Conservation (phyloP, 1,140 invertebrate genomes). For the Centruroides sculpturatus region DNA sequence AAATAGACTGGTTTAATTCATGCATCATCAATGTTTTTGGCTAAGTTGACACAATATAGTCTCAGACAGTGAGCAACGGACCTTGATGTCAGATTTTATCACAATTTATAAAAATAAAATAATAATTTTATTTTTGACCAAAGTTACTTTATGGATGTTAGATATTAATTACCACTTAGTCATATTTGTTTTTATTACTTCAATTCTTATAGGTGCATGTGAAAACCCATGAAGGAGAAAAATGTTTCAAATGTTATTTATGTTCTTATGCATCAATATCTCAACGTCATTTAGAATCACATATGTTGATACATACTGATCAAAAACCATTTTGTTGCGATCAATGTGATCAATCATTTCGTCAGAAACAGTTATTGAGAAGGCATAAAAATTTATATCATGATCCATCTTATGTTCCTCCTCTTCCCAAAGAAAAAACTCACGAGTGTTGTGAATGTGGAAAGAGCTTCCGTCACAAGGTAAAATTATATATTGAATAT, state of each 20-base stretch:
- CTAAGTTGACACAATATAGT: too few species aligned
- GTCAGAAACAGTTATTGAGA: conserved; percentile 81
- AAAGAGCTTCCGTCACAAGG: conserved; percentile 77
- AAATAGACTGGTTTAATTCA: too few species aligned
- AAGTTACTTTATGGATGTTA: too few species aligned
- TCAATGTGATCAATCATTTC: conserved; percentile 40
- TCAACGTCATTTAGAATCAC: conserved; percentile 78
- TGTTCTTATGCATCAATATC: conserved; percentile 91
- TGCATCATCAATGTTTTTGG: too few species aligned
- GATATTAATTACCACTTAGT: too few species aligned
- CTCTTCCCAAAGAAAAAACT: conserved; percentile 71
- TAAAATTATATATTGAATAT: not conserved
- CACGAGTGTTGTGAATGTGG: conserved; percentile 81
- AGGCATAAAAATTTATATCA: conserved; percentile 89
- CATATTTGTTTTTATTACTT: too few species aligned
- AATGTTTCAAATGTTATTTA: conserved; percentile 89
- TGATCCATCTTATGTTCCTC: conserved; percentile 77
- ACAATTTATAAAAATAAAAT: too few species aligned
- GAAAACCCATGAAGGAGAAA: conserved; percentile 91
- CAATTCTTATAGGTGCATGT: conserved; percentile 40
- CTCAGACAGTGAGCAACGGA: too few species aligned
- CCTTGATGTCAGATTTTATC: too few species aligned
- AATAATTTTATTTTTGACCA: too few species aligned
- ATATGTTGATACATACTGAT: conserved; percentile 90
- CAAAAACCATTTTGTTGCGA: conserved; percentile 65